Evolutionary conservation across 1,140 invertebrate genomes (phyloP).

Genomic region (Bombus pyrosoma): DNA sequence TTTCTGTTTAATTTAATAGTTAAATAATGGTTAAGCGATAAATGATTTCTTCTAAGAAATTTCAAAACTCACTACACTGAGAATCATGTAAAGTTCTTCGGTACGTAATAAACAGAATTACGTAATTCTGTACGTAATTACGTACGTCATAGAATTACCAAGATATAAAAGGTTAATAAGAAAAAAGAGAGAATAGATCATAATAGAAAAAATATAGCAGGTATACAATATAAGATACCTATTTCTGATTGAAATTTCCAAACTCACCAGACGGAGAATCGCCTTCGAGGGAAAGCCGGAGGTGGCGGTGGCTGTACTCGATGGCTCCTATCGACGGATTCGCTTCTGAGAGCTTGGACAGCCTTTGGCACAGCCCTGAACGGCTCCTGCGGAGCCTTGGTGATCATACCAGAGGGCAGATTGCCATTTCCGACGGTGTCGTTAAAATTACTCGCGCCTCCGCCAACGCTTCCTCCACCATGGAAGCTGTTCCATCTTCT

Average conservation of each 20-base stretch:
- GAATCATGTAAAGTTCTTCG: too few species aligned
- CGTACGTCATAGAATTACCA: too few species aligned
- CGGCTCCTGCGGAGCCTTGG: slow-evolving; percentile 71
- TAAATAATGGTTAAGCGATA: too few species aligned
- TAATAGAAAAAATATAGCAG: too few species aligned
- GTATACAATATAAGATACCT: neutral
- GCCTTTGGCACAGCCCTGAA: slow-evolving; percentile 77
- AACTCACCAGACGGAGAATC: slow-evolving; percentile 84
- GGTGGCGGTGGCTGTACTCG: slow-evolving; percentile 76
- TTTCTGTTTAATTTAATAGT: too few species aligned
- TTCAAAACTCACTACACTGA: too few species aligned
- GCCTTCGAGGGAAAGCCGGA: slow-evolving; percentile 80
- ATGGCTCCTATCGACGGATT: slow-evolving; percentile 79
- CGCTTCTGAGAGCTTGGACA: slow-evolving; percentile 79
- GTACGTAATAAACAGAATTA: too few species aligned
- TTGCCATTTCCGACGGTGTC: slow-evolving; percentile 65
- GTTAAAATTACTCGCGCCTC: slow-evolving; percentile 63
- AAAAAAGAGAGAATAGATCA: neutral
- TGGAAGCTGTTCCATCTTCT: slow-evolving; percentile 85
- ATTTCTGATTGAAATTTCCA: neutral
- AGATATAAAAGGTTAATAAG: neutral
- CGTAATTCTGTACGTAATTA: too few species aligned
- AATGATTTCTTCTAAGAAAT: too few species aligned
- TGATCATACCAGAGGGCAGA: slow-evolving; percentile 56
- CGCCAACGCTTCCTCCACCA: slow-evolving; percentile 66